Evolutionary conservation across 37 sponge, comb jelly and placozoan species (phyloP).

Genomic region (Chondrilla cf. caribensis): DNA sequence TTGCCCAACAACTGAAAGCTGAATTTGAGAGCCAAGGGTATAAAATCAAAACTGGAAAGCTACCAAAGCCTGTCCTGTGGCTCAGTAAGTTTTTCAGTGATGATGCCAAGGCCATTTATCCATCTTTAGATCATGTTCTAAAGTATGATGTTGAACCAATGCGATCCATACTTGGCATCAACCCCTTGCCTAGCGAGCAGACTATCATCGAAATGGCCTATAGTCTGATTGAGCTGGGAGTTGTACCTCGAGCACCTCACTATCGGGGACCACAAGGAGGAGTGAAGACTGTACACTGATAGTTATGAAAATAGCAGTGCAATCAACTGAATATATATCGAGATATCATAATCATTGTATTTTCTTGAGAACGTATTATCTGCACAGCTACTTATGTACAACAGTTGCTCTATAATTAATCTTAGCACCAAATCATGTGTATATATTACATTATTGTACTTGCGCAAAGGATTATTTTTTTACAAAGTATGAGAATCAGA

Average conservation of each 20-base stretch:
- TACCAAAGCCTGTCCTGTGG: conserved; percentile 60
- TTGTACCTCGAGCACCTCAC: conserved; percentile 56
- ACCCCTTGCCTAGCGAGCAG: conserved; percentile 39
- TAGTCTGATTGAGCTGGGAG: conserved; percentile 66
- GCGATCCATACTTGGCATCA: conserved; percentile 64
- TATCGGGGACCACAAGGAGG: conserved; percentile 53
- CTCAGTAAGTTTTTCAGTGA: conserved; percentile 37
- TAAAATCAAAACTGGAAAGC: conserved; percentile 11
- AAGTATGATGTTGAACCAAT: conserved; percentile 51
- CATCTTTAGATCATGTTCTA: conserved; percentile 28
- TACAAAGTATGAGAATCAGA: too few species aligned
- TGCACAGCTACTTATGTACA: too few species aligned
- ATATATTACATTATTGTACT: too few species aligned
- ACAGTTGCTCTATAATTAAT: too few species aligned
- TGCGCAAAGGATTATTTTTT: too few species aligned
- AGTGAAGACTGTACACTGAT: conserved; percentile 23
- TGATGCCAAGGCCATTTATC: conserved; percentile 26
- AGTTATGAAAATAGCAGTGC: neutral
- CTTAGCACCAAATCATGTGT: too few species aligned
- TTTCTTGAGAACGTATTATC: too few species aligned
- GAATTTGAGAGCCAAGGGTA: conserved; percentile 85
- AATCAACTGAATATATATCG: neutral
- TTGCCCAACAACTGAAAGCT: conserved; percentile 44
- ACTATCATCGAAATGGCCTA: conserved; percentile 79
- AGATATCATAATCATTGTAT: too few species aligned